Conservation (phyloP, 2,888 invertebrate species). For the Apoda limacodes region DNA sequence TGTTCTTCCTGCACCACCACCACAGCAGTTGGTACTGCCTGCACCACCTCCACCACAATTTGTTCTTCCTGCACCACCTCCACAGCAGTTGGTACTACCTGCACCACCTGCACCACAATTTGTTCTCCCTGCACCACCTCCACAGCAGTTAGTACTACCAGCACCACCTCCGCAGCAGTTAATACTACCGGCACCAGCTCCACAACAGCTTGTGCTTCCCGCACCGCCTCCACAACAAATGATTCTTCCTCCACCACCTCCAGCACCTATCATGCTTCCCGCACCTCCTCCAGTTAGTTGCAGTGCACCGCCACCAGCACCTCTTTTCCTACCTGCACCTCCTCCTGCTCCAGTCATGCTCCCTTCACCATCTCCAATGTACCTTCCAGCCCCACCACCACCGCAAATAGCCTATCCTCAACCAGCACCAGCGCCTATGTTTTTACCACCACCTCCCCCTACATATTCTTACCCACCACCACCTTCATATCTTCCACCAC, state of each 20-base stretch:
- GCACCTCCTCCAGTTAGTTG: slow-evolving; percentile 19
- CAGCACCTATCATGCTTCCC: slow-evolving; percentile 16
- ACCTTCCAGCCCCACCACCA: slow-evolving; percentile 20
- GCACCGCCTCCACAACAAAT: slow-evolving; percentile 14
- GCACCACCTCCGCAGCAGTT: too few relatives aligned
- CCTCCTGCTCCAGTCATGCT: slow-evolving; percentile 20
- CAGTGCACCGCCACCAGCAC: slow-evolving; percentile 18
- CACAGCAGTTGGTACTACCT: slow-evolving; percentile 16
- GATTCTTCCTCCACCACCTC: slow-evolving; percentile 17
- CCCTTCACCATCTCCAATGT: slow-evolving; percentile 12
- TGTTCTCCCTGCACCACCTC: slow-evolving; percentile 11
- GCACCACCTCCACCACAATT: slow-evolving; percentile 11
- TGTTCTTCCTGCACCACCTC: slow-evolving; percentile 19
- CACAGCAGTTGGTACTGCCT: slow-evolving; percentile 14
- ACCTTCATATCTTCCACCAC: not conserved
- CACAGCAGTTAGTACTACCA: slow-evolving; percentile 12
- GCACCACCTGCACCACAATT: slow-evolving; percentile 16
- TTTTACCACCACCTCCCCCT: slow-evolving; percentile 32
- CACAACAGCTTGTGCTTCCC: slow-evolving; percentile 8
- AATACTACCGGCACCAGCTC: slow-evolving; percentile 11
- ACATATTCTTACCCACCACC: slow-evolving; percentile 22
- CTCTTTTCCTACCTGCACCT: slow-evolving; percentile 12
- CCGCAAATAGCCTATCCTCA: slow-evolving; percentile 15
- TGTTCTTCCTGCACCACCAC: slow-evolving; percentile 23
- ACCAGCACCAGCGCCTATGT: slow-evolving; percentile 27